Conservation (phyloP, 2,113 vertebrate genomes). For the Pelvicachromis taeniatus region DNA sequence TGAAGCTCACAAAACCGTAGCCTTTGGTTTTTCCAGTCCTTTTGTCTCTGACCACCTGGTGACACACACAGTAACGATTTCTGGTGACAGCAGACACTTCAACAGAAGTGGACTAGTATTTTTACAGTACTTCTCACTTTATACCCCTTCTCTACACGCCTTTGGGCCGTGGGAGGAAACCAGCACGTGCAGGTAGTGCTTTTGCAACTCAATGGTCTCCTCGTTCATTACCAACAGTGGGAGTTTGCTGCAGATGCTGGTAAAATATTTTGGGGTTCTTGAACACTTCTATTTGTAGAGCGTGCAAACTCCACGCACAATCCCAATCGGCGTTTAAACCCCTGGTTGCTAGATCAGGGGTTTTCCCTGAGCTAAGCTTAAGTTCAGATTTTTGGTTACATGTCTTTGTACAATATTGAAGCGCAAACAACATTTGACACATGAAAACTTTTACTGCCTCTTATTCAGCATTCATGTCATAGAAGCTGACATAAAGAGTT, state of each 20-base stretch:
- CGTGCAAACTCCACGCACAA: fast-evolving
- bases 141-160: fast-evolving
- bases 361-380: not conserved
- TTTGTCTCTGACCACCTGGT: constrained; percentile 86
- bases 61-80: not conserved
- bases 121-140: not conserved
- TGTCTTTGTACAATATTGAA: not conserved
- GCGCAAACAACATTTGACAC: not conserved
- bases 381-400: not conserved
- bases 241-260: not conserved
- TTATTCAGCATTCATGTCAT: not conserved
- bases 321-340: not conserved
- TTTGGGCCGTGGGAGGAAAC: not conserved
- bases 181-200: not conserved
- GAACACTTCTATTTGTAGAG: too few species aligned
- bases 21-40: constrained; percentile 92
- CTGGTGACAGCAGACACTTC: fast-evolving
- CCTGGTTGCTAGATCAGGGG: not conserved
- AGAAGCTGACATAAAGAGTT: not conserved
- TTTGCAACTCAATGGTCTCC: too few species aligned
- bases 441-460: not conserved
- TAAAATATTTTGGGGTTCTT: not conserved
- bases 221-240: not conserved
- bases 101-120: not conserved
- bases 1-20: constrained; percentile 93